These are phyloP conservation scores for Drosophila mimetica DNA, from an alignment of 2,888 invertebrate species.

Conservation along the genomic window DNA sequence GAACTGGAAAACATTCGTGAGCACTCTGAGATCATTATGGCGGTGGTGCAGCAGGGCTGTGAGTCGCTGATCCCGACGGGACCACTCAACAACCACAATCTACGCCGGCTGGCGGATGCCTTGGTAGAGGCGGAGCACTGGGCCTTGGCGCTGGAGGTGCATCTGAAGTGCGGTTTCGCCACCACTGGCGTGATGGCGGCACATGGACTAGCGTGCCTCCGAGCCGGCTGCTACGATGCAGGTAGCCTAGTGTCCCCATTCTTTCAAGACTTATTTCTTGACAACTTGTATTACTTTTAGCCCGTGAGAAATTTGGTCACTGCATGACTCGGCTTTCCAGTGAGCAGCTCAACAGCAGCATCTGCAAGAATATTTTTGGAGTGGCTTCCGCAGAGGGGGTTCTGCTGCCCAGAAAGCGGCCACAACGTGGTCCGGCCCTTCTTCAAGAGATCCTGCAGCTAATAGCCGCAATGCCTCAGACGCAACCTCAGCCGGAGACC, in stretches of 20 bases:
- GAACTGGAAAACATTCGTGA: slow-evolving; percentile 88
- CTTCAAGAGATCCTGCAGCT: slow-evolving; percentile 89
- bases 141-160: slow-evolving; percentile 92
- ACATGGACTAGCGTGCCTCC: slow-evolving; percentile 93
- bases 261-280: fast-evolving
- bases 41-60: slow-evolving; percentile 86
- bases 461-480: slow-evolving; percentile 85
- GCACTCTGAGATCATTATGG: slow-evolving; percentile 87
- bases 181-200: slow-evolving; percentile 92
- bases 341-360: slow-evolving; percentile 70
- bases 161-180: slow-evolving; percentile 93
- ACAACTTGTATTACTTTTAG: slow-evolving; percentile 46
- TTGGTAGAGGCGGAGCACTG: slow-evolving; percentile 93
- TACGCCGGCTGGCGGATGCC: slow-evolving; percentile 89
- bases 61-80: slow-evolving; percentile 82
- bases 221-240: slow-evolving; percentile 90
- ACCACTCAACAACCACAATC: slow-evolving; percentile 85
- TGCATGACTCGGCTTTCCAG: slow-evolving; percentile 81
- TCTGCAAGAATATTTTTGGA: slow-evolving; percentile 67
- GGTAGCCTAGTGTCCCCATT: slow-evolving; percentile 84
- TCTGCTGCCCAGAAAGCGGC: slow-evolving; percentile 83
- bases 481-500: slow-evolving; percentile 81
- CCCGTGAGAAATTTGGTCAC: slow-evolving; percentile 83
- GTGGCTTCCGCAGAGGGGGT: slow-evolving; percentile 33
- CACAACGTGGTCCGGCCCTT: slow-evolving; percentile 88